These are phyloP conservation scores for Zaprionus nigranus DNA, from an alignment of 1,140 invertebrate species.

Conservation along the genomic window DNA sequence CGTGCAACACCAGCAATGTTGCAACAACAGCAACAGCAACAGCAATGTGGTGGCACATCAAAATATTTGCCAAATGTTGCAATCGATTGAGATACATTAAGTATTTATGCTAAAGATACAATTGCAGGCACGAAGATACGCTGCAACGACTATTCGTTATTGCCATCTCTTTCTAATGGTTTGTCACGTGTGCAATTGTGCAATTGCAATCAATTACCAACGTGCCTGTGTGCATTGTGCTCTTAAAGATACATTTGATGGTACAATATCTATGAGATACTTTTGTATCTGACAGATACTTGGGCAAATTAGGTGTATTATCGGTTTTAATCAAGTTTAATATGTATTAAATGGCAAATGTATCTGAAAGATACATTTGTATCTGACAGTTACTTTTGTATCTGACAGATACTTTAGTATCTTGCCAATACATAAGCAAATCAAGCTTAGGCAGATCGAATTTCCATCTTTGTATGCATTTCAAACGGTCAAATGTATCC, in stretches of 20 bases:
- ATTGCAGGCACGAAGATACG: neutral
- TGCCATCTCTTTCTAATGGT: neutral
- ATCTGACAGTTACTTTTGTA: neutral
- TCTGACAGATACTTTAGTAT: neutral
- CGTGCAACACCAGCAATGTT: neutral
- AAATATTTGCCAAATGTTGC: slow-evolving; percentile 1
- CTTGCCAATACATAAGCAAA: neutral
- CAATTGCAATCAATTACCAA: too few relatives aligned
- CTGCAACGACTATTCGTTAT: neutral
- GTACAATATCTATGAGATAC: neutral
- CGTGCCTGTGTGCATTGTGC: neutral
- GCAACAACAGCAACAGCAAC: neutral
- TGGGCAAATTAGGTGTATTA: too few relatives aligned
- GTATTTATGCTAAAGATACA: neutral
- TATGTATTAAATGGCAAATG: too few relatives aligned
- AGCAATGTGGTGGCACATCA: neutral
- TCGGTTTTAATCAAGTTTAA: too few relatives aligned
- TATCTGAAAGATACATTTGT: neutral
- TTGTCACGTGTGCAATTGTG: neutral
- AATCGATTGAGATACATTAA: slow-evolving; percentile 4
- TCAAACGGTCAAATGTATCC: neutral
- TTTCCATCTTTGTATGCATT: too few relatives aligned
- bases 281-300: neutral
- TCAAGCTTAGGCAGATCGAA: too few relatives aligned
- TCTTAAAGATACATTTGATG: neutral